Evolutionary conservation across 2,797 vertebrate genomes (phyloP).

Genomic region (Somateria mollissima): DNA sequence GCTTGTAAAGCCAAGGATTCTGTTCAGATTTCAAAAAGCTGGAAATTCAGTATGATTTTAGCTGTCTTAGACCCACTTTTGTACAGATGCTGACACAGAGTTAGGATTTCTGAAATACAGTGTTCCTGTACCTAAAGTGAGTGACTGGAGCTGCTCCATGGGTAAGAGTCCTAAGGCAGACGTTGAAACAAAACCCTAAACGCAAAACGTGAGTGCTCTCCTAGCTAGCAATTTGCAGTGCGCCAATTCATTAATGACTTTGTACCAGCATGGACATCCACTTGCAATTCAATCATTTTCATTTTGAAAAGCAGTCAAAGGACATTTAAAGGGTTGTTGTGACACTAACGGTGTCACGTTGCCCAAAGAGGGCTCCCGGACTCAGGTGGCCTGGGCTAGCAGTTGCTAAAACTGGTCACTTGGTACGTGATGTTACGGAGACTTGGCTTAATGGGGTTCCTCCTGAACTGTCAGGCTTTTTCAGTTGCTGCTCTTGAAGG

Average conservation of each 20-base stretch:
- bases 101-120: neutral
- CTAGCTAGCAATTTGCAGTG: neutral
- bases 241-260: neutral
- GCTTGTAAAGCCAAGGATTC: neutral
- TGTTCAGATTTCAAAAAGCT: neutral
- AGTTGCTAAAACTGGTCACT: neutral
- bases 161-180: neutral
- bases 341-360: neutral
- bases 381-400: neutral
- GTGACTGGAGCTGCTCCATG: neutral
- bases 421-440: neutral
- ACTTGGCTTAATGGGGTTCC: neutral
- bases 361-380: neutral
- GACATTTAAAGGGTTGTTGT: neutral
- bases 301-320: neutral
- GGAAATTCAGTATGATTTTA: neutral
- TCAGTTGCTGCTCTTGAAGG: neutral
- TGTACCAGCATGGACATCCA: neutral
- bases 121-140: neutral
- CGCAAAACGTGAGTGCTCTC: neutral
- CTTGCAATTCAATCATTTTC: neutral
- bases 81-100: neutral
- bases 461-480: neutral
- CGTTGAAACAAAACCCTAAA: neutral
- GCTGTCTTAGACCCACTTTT: neutral